Evolutionary conservation across 2,888 invertebrate genomes (phyloP), one percentile per base, ranked within the genome.

Genomic region (Habrosyne pyritoides): DNA sequence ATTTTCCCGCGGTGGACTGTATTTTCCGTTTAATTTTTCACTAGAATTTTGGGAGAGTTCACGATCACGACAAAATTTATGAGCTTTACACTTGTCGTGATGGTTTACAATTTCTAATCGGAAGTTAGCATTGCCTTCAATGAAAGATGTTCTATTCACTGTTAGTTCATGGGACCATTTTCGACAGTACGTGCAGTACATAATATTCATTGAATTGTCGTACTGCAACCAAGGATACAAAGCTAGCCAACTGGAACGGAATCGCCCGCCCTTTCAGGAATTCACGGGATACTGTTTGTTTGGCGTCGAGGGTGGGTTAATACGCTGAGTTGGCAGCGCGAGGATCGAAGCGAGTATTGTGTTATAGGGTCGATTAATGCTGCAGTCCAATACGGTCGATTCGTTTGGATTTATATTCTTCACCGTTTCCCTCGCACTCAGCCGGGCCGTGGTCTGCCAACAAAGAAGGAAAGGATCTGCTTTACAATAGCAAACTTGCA

Each of bases 51-150:
- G 73, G 7, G 70, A 64, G 53, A 65, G 68, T 70, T 94, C 94
- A 2, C 93, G 83, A 58, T 93, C 93, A 50, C 84, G 85, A 79
- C 96, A 96, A 71, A 95, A 84, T 68, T 94, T 94, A 81, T 96
- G 96, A 30, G 96, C 96, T 83, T 96, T 96, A 81, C 95, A 96
- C 79, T 95, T 96, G 80, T 96, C 95, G 77, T 96, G 96, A 83
- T 96, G 96, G 81, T 96, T 96, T 50, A 96, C 94, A 71, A 96
- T 96, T 88, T 96, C 96, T 60, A 96, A 89, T 53, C 96, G 93
- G 85, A 96, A 96, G 83, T 96, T 96, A 50, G 95, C 94, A 73
- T 95, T 96, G 56, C 96, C 96, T 72, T 95, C 95, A n/a, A 96
- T 95, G 71, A 96, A 96, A 0, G 96, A 96, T n/a, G 96, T 96